phyloP scores from a whole-genome alignment of 2,888 invertebrate species.

The Cactoblastis cactorum region DNA sequence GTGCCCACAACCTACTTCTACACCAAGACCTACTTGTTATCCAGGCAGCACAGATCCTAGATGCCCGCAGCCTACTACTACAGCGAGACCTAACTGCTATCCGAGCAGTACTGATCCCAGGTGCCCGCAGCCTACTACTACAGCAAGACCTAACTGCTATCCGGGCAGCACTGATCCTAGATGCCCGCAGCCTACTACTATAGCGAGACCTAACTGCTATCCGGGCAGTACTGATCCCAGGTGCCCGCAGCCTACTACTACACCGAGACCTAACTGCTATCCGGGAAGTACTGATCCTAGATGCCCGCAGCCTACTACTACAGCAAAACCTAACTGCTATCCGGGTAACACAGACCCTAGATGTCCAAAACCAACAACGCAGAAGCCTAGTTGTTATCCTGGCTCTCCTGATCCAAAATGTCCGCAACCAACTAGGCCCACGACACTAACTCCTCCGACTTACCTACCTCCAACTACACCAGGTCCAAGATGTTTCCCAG shows the following conservation, averaged over 20 bases:
- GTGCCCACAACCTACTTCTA: conserved; percentile 26
- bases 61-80: conserved; percentile 23
- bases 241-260: conserved; percentile 24
- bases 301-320: conserved; percentile 35
- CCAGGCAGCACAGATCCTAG: conserved; percentile 21
- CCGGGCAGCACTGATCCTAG: conserved; percentile 52
- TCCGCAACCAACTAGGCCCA: conserved; percentile 27
- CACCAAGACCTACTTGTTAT: conserved; percentile 23
- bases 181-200: conserved; percentile 34
- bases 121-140: conserved; percentile 26
- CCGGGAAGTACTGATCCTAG: conserved; percentile 35
- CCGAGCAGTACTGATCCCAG: conserved; percentile 29
- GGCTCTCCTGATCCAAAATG: conserved; percentile 29
- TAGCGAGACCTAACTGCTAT: conserved; percentile 24
- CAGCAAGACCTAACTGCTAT: conserved; percentile 28
- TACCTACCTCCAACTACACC: conserved; percentile 30
- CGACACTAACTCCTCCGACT: conserved; percentile 28
- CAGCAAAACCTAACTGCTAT: conserved; percentile 37
- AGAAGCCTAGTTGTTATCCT: conserved; percentile 19
- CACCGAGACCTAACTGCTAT: conserved; percentile 28
- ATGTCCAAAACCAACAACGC: conserved; percentile 31
- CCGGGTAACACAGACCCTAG: conserved; percentile 40
- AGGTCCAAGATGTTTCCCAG: conserved; percentile 35
- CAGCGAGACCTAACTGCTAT: conserved; percentile 26
- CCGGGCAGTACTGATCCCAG: conserved; percentile 29